phyloP scores from a whole-genome alignment of 1,140 invertebrate species.

The Hydropsyche tenuis region DNA sequence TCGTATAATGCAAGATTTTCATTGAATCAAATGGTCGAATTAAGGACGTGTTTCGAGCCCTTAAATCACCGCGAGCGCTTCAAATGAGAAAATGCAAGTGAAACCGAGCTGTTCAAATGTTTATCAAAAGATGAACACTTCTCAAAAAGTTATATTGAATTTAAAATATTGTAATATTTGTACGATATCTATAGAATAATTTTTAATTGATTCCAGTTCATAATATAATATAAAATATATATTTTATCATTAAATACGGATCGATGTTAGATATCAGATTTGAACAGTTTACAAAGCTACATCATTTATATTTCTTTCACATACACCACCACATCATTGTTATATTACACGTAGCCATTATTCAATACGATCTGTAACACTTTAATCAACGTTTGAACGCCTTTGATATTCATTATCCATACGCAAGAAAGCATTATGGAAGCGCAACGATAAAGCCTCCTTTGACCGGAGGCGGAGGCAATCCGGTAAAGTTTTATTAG shows the following conservation, averaged over 20 bases:
- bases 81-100: too few relatives aligned
- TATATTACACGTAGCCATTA: too few relatives aligned
- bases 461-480: slow-evolving; percentile 21
- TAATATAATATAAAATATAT: too few relatives aligned
- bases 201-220: too few relatives aligned
- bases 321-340: too few relatives aligned
- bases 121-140: not conserved
- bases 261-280: too few relatives aligned
- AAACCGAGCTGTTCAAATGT: too few relatives aligned
- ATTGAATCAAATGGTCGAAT: slow-evolving; percentile 12
- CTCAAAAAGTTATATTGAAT: not conserved
- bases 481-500: slow-evolving; percentile 35
- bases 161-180: not conserved
- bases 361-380: too few relatives aligned
- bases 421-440: not conserved
- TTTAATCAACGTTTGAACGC: not conserved
- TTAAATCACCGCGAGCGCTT: slow-evolving; percentile 1
- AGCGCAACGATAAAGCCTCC: not conserved
- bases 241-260: too few relatives aligned
- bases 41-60: not conserved
- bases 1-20: not conserved
- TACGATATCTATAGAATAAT: too few relatives aligned
- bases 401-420: slow-evolving; percentile 8
- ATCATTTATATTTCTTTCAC: too few relatives aligned
- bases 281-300: too few relatives aligned